Evolutionary conservation across 2,888 invertebrate genomes (phyloP).

Genomic region (Hydropsyche betteni): DNA sequence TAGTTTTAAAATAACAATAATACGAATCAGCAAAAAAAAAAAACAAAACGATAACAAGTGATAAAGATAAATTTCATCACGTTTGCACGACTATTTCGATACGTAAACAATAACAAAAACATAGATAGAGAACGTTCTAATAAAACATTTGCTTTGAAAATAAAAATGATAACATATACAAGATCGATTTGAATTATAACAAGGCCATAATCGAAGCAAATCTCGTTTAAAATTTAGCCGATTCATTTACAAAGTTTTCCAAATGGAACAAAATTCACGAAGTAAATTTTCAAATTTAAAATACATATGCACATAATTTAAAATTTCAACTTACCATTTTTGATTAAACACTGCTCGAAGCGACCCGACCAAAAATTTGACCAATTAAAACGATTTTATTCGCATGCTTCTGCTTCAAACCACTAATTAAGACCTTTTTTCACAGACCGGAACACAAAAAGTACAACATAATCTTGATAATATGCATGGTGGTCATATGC

Average conservation of each 20-base stretch:
- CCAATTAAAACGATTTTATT: background rate
- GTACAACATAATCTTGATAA: slow-evolving; percentile 52
- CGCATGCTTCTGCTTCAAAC: background rate
- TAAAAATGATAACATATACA: background rate
- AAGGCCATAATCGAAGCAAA: slow-evolving; percentile 22
- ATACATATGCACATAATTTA: too few species aligned
- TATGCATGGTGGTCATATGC: slow-evolving; percentile 51
- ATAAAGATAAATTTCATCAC: too few species aligned
- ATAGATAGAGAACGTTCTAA: too few species aligned
- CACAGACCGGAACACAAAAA: slow-evolving; percentile 53
- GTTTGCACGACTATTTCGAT: too few species aligned
- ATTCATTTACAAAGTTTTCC: background rate
- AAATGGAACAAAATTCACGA: too few species aligned
- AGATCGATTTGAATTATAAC: background rate
- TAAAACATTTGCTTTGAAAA: too few species aligned
- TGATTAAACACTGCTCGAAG: background rate
- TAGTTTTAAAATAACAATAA: too few species aligned
- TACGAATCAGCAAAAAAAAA: too few species aligned
- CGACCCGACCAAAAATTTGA: background rate
- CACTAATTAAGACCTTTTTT: slow-evolving; percentile 35
- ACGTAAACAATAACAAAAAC: too few species aligned
- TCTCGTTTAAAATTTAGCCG: background rate
- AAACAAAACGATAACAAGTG: too few species aligned
- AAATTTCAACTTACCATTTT: background rate
- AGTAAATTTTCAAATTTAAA: too few species aligned